phyloP scores from a whole-genome alignment of 2,797 vertebrate species.

The Argentina silus region DNA sequence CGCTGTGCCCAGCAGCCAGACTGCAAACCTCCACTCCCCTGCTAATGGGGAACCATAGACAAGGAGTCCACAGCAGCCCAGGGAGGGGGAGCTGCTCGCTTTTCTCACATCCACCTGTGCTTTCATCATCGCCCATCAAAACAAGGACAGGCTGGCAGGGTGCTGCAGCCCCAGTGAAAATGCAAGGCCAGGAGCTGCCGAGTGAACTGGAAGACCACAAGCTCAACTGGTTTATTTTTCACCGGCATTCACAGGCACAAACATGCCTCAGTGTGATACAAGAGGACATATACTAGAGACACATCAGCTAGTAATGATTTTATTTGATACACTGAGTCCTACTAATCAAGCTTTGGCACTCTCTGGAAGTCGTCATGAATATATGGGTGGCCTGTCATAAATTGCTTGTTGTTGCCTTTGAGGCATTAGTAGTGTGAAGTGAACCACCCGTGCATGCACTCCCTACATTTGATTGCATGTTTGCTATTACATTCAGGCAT shows the following conservation, averaged over 20 bases:
- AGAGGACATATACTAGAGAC: conserved; percentile 13
- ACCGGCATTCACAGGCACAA: conserved; percentile 38
- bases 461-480: conserved; percentile 77
- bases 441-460: conserved; percentile 68
- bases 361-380: conserved; percentile 56
- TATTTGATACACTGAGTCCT: conserved; percentile 47
- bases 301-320: conserved; percentile 49
- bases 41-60: conserved; percentile 73
- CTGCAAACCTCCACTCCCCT: conserved; percentile 69
- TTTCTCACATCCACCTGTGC: conserved; percentile 66
- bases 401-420: conserved; percentile 60
- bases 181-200: not conserved
- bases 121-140: conserved; percentile 75
- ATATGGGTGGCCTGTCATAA: conserved; percentile 67
- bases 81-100: conserved; percentile 47
- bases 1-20: conserved; percentile 73
- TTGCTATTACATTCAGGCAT: conserved; percentile 70
- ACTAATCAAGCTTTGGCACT: conserved; percentile 61
- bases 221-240: conserved; percentile 50
- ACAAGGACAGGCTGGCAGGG: conserved; percentile 56
- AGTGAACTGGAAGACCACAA: conserved; percentile 21
- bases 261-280: conserved; percentile 33
- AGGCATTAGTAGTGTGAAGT: conserved; percentile 72
- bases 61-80: conserved; percentile 51
- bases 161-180: conserved; percentile 42